Conservation (phyloP, 2,888 invertebrate species). For the Tetrapedia diversipes region DNA sequence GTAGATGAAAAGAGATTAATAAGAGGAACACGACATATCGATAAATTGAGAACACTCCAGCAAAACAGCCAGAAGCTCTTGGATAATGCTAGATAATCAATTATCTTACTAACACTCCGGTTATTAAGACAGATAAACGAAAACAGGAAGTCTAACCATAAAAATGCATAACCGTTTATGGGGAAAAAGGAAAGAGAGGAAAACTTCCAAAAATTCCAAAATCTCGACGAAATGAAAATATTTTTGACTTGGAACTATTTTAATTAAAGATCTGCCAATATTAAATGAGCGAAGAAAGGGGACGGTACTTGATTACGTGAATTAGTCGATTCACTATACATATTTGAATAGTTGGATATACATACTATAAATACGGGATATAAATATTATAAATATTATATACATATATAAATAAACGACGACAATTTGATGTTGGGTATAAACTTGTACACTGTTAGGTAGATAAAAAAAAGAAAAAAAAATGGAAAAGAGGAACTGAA, state of each 20-base stretch:
- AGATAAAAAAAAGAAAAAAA: slow-evolving; percentile 49
- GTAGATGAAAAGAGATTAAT: neutral
- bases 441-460: slow-evolving; percentile 75
- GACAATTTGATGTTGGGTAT: slow-evolving; percentile 74
- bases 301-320: slow-evolving; percentile 35
- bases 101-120: slow-evolving; percentile 4
- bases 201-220: slow-evolving; percentile 38
- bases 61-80: neutral
- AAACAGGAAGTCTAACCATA: slow-evolving; percentile 3
- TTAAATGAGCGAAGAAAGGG: slow-evolving; percentile 24
- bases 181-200: neutral
- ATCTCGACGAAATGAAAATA: slow-evolving; percentile 75
- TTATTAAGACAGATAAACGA: neutral
- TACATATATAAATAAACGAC: slow-evolving; percentile 61
- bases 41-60: slow-evolving; percentile 27
- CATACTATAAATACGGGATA: slow-evolving; percentile 47
- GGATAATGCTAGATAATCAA: slow-evolving; percentile 28
- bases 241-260: slow-evolving; percentile 77
- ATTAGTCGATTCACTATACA: slow-evolving; percentile 58
- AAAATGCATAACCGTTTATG: slow-evolving; percentile 59
- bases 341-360: slow-evolving; percentile 58
- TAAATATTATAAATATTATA: slow-evolving; percentile 61
- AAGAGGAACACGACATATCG: slow-evolving; percentile 50
- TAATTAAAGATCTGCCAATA: slow-evolving; percentile 63
- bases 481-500: slow-evolving; percentile 13